Base-by-base conservation (phyloP, 1,140 invertebrate genomes). In the Latrodectus geometricus region DNA sequence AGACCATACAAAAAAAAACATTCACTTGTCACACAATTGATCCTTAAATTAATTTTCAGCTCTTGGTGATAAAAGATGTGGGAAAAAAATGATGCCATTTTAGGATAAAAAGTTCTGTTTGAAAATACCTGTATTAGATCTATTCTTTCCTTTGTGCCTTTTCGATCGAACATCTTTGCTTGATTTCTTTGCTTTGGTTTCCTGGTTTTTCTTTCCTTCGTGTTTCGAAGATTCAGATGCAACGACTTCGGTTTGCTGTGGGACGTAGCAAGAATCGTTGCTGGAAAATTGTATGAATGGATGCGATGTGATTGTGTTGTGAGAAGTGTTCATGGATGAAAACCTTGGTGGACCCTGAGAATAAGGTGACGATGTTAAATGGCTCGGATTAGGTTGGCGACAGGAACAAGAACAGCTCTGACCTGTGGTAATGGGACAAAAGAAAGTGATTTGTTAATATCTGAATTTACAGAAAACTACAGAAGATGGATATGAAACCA, bases 121-220 rank as follows among this genome's bases (percentile, higher is more conserved):
- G 11, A 20, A 78, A 5, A 50, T 61, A 81, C 79, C 79, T 72
- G 79, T 81, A 72, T 81, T 81, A 2, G 79, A 9, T 72, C 69
- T n/a, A 17, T 21, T 48, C 56, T 81, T 81, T 21, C 68, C 79
- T 50, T 81, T 81, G 0, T 70, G 68, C 48, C 52, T 72, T 56
- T 81, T 81, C 2, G 15, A 50, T 0, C 69, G 66, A 23, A 48
- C 14, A 0, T 81, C 69, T n/a, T 81, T 81, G 54, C 17, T n/a
- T 8, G 69, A 21, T n/a, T 81, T 81, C 14, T 81, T 81, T 20
- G 20, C 21, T 52, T 79, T 79, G 77, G 8, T 61, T 76, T 76
- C 74, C 12, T 50, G 11, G 54, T 9, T 8, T 14, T 17, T 76
- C 21, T 65, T 35, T 35, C 2, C 35, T 81, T 14, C 35, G 15